Evolutionary conservation across 1,140 invertebrate species (phyloP).

Genomic region (Drosophila seguyi): DNA sequence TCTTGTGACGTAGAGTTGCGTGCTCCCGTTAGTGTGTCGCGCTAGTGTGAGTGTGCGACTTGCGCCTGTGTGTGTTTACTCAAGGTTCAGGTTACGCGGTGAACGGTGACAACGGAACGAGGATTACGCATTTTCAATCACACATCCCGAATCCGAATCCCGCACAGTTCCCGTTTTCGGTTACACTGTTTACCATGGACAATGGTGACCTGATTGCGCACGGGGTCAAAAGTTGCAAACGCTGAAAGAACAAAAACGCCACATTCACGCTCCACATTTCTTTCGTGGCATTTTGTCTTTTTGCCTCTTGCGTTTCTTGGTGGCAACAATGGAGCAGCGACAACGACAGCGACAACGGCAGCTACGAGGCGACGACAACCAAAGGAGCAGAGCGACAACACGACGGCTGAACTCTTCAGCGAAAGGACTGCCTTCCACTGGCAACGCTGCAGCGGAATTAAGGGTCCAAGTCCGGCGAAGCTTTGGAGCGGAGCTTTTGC

Average conservation of each 20-base stretch:
- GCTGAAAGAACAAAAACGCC: slow-evolving; percentile 40
- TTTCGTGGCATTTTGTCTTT: slow-evolving; percentile 68
- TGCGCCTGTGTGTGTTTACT: slow-evolving; percentile 67
- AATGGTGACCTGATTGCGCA: slow-evolving; percentile 74
- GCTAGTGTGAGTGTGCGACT: slow-evolving; percentile 27
- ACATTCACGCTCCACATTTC: slow-evolving; percentile 68
- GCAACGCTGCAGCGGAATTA: slow-evolving; percentile 67
- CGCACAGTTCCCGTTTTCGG: slow-evolving; percentile 27
- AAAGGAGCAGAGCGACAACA: slow-evolving; percentile 52
- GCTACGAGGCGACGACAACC: slow-evolving; percentile 40
- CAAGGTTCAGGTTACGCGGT: slow-evolving; percentile 77
- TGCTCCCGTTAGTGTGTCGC: slow-evolving; percentile 24
- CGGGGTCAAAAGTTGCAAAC: slow-evolving; percentile 76
- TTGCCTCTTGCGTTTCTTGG: slow-evolving; percentile 28
- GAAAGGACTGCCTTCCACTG: slow-evolving; percentile 80
- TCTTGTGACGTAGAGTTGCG: slow-evolving; percentile 72
- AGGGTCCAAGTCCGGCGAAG: slow-evolving; percentile 40
- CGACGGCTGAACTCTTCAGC: slow-evolving; percentile 79
- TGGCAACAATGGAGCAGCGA: slow-evolving; percentile 44
- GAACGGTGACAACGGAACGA: slow-evolving; percentile 48
- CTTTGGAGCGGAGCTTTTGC: slow-evolving; percentile 55
- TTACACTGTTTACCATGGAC: slow-evolving; percentile 37
- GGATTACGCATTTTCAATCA: slow-evolving; percentile 81
- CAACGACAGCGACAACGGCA: slow-evolving; percentile 43
- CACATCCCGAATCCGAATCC: slow-evolving; percentile 17